Conservation (phyloP, 2,113 vertebrate species). For the Melospiza georgiana region DNA sequence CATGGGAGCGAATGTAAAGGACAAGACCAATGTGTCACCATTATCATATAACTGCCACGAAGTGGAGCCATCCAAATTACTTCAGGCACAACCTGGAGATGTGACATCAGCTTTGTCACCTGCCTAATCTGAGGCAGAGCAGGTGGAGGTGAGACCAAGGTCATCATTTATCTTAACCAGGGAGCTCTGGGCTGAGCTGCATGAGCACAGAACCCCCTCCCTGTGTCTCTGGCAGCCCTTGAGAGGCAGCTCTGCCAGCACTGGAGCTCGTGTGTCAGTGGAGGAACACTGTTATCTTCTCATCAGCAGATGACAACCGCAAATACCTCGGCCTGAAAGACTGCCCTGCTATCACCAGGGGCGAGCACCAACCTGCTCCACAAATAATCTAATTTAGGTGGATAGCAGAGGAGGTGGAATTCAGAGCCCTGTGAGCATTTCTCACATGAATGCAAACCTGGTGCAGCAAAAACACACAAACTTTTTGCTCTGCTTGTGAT, state of each 20-base stretch:
- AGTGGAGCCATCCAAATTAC: neutral
- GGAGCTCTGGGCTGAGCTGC: neutral
- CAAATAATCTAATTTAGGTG: constrained; percentile 39
- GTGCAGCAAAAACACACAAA: neutral
- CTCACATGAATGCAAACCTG: neutral
- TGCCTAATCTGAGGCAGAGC: neutral
- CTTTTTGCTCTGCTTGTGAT: neutral
- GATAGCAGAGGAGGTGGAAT: neutral
- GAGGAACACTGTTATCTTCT: constrained; percentile 44
- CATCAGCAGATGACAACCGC: constrained; percentile 42
- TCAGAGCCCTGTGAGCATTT: neutral
- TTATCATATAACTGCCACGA: neutral
- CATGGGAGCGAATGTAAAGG: neutral
- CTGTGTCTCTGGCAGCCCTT: neutral
- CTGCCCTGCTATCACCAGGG: neutral
- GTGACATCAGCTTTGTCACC: neutral
- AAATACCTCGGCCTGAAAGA: constrained; percentile 21
- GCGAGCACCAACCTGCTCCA: neutral
- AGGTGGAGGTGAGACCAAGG: constrained; percentile 31
- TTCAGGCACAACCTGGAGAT: neutral
- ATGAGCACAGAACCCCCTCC: neutral
- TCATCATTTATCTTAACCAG: neutral
- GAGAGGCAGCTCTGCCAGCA: neutral
- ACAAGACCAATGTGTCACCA: neutral
- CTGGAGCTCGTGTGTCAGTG: neutral